phyloP scores from a whole-genome alignment of 2,888 invertebrate species.

The Caenorhabditis zanzibari region DNA sequence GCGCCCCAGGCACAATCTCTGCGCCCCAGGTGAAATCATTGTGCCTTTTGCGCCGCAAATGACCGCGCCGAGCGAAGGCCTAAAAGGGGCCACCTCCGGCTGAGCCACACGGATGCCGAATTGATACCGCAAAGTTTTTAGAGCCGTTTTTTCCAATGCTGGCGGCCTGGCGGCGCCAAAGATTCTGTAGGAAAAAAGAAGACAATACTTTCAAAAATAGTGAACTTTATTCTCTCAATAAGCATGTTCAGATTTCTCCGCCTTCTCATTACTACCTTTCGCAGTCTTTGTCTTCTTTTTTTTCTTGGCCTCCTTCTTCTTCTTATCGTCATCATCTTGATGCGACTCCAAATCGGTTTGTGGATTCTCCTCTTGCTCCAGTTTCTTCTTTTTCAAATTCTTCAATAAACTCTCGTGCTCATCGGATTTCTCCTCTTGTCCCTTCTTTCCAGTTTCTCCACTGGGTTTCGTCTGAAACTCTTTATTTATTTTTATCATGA shows the following conservation, averaged over 20 bases:
- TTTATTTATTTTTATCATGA: neutral
- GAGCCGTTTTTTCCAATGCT: too few relatives aligned
- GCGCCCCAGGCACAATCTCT: too few relatives aligned
- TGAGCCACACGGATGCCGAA: too few relatives aligned
- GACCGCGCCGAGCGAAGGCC: too few relatives aligned
- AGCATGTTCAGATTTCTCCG: conserved; percentile 10
- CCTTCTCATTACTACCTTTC: conserved; percentile 14
- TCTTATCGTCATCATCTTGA: conserved; percentile 8
- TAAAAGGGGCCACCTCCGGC: too few relatives aligned
- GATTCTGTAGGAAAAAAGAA: too few relatives aligned
- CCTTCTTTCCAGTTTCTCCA: neutral
- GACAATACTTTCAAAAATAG: neutral
- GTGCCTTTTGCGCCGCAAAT: too few relatives aligned
- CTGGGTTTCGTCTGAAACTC: neutral
- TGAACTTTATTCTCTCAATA: conserved; percentile 7
- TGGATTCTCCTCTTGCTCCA: conserved; percentile 8
- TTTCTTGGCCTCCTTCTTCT: conserved; percentile 1
- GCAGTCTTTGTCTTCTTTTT: neutral
- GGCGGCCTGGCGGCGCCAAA: too few relatives aligned
- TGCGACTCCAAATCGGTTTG: conserved; percentile 1
- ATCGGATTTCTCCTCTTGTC: neutral
- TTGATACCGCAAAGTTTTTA: too few relatives aligned
- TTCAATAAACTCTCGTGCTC: neutral
- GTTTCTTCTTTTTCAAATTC: conserved; percentile 5
- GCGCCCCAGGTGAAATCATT: too few relatives aligned